A percentile compares a stretch with the other conserved stretches of the same genome.
Conservation (phyloP, 92 coral and sea anemone species). For the Zoanthus sociatus region DNA sequence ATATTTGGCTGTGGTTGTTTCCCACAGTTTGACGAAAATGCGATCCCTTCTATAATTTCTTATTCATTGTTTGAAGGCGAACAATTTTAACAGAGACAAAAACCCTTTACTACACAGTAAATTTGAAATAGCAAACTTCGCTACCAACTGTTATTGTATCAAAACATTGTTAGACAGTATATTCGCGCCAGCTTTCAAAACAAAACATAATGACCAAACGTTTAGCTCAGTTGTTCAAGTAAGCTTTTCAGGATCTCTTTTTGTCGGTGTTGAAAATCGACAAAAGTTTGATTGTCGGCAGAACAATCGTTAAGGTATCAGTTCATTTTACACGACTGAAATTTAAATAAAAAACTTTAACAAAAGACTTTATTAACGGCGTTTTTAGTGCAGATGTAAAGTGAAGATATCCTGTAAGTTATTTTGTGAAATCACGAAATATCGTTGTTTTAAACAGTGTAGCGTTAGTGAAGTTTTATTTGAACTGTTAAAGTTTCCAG, state of each 20-base stretch:
- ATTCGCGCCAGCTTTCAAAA: not conserved
- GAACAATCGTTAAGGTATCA: too few relatives aligned
- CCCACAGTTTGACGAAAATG: constrained; percentile 37
- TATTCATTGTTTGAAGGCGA: not conserved
- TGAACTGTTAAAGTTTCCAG: not conserved
- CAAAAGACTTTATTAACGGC: not conserved
- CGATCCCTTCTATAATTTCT: not conserved
- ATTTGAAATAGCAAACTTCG: not conserved
- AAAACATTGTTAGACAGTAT: not conserved
- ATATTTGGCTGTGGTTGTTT: constrained; percentile 8
- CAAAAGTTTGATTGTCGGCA: not conserved
- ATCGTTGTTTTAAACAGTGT: not conserved
- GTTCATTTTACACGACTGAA: too few relatives aligned
- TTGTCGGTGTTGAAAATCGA: not conserved
- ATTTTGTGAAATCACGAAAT: not conserved
- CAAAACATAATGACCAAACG: not conserved
- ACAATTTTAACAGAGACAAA: not conserved
- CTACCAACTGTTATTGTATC: constrained; percentile 2
- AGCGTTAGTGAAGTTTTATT: constrained; percentile 38
- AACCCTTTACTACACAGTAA: not conserved
- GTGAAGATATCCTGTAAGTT: not conserved
- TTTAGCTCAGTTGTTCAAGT: not conserved
- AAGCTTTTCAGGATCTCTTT: not conserved
- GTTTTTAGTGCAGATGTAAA: not conserved
- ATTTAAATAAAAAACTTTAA: not conserved